phyloP scores from a whole-genome alignment of 2,888 invertebrate species.

The Limnephilus lunatus region DNA sequence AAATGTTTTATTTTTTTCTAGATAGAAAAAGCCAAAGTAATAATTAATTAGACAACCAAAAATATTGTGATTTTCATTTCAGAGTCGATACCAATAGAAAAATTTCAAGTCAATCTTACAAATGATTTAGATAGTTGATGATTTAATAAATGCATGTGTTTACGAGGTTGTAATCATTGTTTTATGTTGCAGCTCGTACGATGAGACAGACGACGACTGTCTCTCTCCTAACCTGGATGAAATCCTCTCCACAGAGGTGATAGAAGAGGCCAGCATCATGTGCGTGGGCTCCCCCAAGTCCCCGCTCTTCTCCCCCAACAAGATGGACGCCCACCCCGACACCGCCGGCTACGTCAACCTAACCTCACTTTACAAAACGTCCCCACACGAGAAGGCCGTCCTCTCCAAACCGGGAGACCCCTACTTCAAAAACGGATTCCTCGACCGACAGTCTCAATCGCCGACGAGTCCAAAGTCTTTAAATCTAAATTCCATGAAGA shows the following conservation, averaged over 20 bases:
- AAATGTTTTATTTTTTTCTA: not conserved
- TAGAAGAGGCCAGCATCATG: constrained; percentile 75
- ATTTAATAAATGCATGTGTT: not conserved
- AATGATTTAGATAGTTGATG: not conserved
- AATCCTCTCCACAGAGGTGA: constrained; percentile 75
- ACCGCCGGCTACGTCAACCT: constrained; percentile 72
- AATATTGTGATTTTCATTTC: not conserved
- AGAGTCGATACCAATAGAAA: not conserved
- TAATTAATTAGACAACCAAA: not conserved
- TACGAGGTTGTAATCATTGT: not conserved
- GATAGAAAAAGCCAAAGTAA: not conserved
- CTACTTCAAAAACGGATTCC: constrained; percentile 69
- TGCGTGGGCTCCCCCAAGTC: constrained; percentile 65
- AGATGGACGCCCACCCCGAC: constrained; percentile 66
- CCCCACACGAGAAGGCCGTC: constrained; percentile 68
- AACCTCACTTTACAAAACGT: constrained; percentile 75
- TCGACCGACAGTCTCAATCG: constrained; percentile 73
- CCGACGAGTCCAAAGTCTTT: constrained; percentile 76
- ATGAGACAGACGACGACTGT: constrained; percentile 83
- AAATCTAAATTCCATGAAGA: constrained; percentile 75
- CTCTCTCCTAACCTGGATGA: constrained; percentile 83
- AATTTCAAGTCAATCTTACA: not conserved
- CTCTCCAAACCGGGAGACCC: constrained; percentile 65
- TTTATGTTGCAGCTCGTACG: constrained; percentile 79
- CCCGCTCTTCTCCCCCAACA: constrained; percentile 66